Evolutionary conservation across 1,140 invertebrate species (phyloP), one percentile per base, ranked within the genome.

Genomic region (Teleopsis dalmanni): DNA sequence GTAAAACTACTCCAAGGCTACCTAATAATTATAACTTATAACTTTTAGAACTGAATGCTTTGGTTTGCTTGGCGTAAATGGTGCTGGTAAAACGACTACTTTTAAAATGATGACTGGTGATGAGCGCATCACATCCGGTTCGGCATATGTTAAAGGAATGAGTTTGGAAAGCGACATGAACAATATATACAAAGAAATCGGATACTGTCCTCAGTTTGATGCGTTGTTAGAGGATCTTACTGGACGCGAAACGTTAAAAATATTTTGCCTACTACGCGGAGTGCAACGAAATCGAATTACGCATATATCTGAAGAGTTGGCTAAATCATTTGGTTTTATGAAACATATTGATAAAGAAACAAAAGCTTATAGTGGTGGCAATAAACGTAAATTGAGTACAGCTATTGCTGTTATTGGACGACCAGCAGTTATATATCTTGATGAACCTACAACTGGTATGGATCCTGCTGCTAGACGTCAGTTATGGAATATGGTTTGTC

Each of bases 321-420:
- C 73, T 4, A 62, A 47, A 11, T 65, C 72, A 8, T 72, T 76
- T 55, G 71, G 73, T 48, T 75, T 76, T 45, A 50, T 49, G 26
- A 59, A 65, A 45, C 73, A 76, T 57, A 50, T 76, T 3, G 62
- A 77, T 38, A 76, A 76, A 42, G 54, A 74, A 63, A 76, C 81
- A 18, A 71, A 70, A 53, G 77, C 73, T 69, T 87, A 85, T 59
- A 95, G 90, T 63, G 91, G 91, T 10, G 95, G 95, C 1, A 98
- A 96, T 57, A 96, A 95, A 66, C 78, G 95, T 34, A 96, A 98
- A 70, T 72, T 99, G 21, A 95, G 89, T 55, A 91, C 93, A 33
- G 93, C 93, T 0, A 82, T 99, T 38, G 87, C 95, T 8, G 71
- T 97, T 22, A 78, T 96, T 31, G 92, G 91, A n/a, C 84, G 93